Base-by-base conservation (phyloP, 1,140 invertebrate species). In the Leptopilina clavipes region DNA sequence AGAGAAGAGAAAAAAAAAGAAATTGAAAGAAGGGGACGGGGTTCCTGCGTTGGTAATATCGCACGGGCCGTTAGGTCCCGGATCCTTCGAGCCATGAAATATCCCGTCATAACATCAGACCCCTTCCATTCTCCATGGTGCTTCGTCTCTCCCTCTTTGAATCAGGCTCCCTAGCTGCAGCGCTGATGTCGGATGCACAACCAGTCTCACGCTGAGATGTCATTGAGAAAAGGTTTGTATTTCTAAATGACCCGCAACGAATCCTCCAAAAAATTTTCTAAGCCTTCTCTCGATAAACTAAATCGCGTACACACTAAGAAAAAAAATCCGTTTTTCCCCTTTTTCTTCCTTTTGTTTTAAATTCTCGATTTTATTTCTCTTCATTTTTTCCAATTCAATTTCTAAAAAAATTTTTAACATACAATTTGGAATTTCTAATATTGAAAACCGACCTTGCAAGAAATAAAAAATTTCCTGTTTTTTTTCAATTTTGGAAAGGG, bases 61-160 rank as follows among this genome's bases (percentile, higher is more conserved):
- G 86, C 84, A 89, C 79, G 87, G 86, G 82, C 88, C 84, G 86
- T 89, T 88, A 88, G 86, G 79, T 82, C 78, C 85, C 76, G 79
- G 79, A 85, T 82, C 83, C 85, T 86, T 76, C 82, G 85, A 89
- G 86, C 86, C 88, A 86, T 89, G 87, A 89, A 89, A 86, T 87
- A 85, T 88, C 84, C 86, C 86, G 88, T 90, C 87, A 89, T 87
- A 90, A 90, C 85, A 86, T 89, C 85, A 79, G 76, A 75, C 80
- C 81, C 82, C 80, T 81, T 81, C 78, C 84, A 79, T 84, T 84
- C 79, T 85, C 81, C 80, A 84, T 79, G 79, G 83, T 79, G 82
- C 80, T 76, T 81, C 77, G 71, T 82, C 79, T 82, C 79, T 76
- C 80, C 81, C 79, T 81, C 80, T 81, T 85, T 76, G 65, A 80